Conservation (phyloP, 2,797 vertebrate species). For the Pangasius krempfi region DNA sequence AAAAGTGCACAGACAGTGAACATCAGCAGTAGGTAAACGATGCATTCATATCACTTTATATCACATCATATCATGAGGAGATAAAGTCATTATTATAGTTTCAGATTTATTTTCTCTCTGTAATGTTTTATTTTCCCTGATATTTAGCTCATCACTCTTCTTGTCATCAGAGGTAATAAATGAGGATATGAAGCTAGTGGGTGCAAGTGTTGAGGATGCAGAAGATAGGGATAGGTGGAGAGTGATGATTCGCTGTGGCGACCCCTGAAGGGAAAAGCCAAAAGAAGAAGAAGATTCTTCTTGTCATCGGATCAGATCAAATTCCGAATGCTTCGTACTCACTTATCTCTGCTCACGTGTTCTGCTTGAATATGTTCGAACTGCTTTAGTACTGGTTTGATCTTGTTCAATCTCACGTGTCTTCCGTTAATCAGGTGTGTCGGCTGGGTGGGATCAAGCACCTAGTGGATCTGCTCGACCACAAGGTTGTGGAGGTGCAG, state of each 20-base stretch:
- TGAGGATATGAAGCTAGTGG: no score
- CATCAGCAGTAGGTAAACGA: neutral
- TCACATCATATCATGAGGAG: neutral
- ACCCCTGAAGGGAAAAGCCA: no score
- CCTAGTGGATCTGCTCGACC: conserved; percentile 93
- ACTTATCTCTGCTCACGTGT: neutral
- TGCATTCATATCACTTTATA: neutral
- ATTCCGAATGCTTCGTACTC: neutral
- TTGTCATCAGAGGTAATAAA: neutral
- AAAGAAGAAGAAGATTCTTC: neutral
- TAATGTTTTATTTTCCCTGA: neutral
- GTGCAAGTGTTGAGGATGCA: no score
- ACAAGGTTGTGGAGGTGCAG: conserved; percentile 94
- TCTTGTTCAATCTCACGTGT: neutral
- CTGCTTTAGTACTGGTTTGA: neutral
- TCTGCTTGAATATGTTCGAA: neutral
- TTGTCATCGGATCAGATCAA: neutral
- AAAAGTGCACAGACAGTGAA: neutral
- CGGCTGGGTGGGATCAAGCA: conserved; percentile 93
- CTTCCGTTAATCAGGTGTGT: conserved; percentile 80
- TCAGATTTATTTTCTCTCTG: neutral
- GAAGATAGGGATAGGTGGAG: no score
- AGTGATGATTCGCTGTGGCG: no score
- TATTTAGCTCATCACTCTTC: neutral
- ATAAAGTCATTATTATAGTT: neutral